Evolutionary conservation across 2,113 vertebrate species (phyloP).

Genomic region (Thalassarche chlororhynchos): DNA sequence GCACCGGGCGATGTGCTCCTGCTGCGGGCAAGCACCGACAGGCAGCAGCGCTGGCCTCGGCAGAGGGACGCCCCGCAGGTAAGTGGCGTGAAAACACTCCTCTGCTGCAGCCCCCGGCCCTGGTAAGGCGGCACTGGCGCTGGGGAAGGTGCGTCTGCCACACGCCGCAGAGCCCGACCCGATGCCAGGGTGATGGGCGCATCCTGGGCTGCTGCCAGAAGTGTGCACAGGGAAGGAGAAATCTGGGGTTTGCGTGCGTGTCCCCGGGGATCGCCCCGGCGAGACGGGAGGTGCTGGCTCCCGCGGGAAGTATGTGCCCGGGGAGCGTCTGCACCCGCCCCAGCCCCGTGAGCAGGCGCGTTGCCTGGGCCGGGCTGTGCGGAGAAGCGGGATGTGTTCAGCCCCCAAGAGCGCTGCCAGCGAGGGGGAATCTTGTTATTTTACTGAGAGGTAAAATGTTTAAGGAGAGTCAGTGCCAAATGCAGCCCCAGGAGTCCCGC

Average conservation of each 20-base stretch:
- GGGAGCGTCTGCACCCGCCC: rapidly evolving
- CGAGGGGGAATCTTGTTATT: rapidly evolving
- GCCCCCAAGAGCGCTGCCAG: background rate
- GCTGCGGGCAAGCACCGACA: background rate
- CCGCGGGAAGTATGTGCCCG: rapidly evolving
- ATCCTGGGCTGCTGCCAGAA: background rate
- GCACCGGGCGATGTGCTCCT: background rate
- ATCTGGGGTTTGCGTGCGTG: rapidly evolving
- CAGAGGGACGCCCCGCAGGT: background rate
- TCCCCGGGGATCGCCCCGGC: rapidly evolving
- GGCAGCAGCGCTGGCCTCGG: background rate
- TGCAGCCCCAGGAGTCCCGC: rapidly evolving
- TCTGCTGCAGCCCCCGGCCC: background rate
- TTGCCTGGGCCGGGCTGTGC: rapidly evolving
- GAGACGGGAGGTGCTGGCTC: background rate
- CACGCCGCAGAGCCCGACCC: rapidly evolving
- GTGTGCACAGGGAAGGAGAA: background rate
- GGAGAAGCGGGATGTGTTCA: background rate
- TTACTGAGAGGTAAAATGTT: background rate
- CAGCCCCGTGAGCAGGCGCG: rapidly evolving
- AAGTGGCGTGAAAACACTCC: background rate
- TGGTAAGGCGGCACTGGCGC: background rate
- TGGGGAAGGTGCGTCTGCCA: background rate
- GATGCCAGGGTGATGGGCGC: background rate
- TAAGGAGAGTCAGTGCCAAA: background rate